Evolutionary conservation across 1,140 invertebrate species (phyloP).

Genomic region (Eurytemora carolleeae): DNA sequence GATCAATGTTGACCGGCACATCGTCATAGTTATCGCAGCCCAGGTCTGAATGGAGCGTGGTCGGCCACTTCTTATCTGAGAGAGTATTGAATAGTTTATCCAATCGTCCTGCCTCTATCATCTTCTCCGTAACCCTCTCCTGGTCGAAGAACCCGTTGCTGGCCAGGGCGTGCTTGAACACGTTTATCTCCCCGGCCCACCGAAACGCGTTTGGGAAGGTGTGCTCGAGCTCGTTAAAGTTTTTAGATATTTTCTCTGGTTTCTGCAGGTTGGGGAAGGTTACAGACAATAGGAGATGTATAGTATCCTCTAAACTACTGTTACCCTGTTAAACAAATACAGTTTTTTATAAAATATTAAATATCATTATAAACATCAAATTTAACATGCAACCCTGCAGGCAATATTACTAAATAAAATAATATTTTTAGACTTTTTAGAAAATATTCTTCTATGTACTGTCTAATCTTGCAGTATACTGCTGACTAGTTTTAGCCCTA

Average conservation of each 20-base stretch:
- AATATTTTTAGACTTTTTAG: too few relatives aligned
- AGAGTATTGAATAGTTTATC: background rate
- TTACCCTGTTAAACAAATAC: background rate
- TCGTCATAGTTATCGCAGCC: constrained; percentile 5
- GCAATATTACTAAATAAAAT: too few relatives aligned
- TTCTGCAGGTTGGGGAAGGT: background rate
- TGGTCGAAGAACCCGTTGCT: constrained; percentile 2
- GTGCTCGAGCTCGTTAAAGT: background rate
- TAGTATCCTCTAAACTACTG: background rate
- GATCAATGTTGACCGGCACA: constrained; percentile 1
- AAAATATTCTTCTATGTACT: too few relatives aligned
- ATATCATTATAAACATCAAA: too few relatives aligned
- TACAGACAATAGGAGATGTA: background rate
- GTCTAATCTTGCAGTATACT: too few relatives aligned
- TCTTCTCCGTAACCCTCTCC: background rate
- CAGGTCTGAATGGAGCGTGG: constrained; percentile 5
- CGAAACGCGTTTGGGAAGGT: background rate
- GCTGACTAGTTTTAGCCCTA: too few relatives aligned
- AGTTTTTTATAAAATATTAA: too few relatives aligned
- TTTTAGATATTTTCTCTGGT: background rate
- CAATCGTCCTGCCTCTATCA: background rate
- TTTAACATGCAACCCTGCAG: too few relatives aligned
- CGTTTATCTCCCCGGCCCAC: constrained; percentile 6
- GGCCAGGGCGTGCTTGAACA: constrained; percentile 4
- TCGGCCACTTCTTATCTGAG: background rate